These are phyloP conservation scores for Panthera leo DNA, from an alignment of 2,113 vertebrate genomes.

Conservation along the genomic window DNA sequence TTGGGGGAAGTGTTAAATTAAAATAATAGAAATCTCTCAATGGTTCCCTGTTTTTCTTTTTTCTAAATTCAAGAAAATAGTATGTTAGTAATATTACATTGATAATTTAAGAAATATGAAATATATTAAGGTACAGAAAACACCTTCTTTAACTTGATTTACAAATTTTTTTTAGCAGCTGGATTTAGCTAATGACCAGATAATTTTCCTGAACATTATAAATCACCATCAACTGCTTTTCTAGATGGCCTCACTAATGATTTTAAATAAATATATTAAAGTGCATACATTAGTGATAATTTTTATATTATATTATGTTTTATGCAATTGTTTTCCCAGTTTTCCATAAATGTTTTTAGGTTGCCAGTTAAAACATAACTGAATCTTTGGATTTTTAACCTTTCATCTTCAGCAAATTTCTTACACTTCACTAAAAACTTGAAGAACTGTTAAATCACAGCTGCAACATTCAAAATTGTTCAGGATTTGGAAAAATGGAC, in stretches of 20 bases:
- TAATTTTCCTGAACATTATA: conserved; percentile 38
- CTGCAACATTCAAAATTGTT: not conserved
- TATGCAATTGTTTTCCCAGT: not conserved
- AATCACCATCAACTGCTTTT: conserved; percentile 8
- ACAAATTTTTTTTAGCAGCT: not conserved
- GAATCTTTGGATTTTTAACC: not conserved
- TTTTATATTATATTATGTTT: not conserved
- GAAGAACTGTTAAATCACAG: not conserved
- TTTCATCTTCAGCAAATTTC: not conserved
- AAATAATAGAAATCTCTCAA: not conserved
- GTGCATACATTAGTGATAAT: not conserved
- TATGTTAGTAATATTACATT: not conserved
- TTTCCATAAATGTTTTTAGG: not conserved
- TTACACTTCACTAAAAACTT: not conserved
- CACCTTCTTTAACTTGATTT: not conserved
- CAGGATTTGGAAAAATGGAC: not conserved
- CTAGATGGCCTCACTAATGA: not conserved
- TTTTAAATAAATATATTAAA: conserved; percentile 50
- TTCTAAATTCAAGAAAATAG: not conserved
- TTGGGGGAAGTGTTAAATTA: not conserved
- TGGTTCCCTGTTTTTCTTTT: not conserved
- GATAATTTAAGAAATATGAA: not conserved
- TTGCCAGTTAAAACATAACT: not conserved
- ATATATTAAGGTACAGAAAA: not conserved
- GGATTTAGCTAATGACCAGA: conserved; percentile 23